Conservation (phyloP, 2,888 invertebrate species). For the Fragum sueziense region DNA sequence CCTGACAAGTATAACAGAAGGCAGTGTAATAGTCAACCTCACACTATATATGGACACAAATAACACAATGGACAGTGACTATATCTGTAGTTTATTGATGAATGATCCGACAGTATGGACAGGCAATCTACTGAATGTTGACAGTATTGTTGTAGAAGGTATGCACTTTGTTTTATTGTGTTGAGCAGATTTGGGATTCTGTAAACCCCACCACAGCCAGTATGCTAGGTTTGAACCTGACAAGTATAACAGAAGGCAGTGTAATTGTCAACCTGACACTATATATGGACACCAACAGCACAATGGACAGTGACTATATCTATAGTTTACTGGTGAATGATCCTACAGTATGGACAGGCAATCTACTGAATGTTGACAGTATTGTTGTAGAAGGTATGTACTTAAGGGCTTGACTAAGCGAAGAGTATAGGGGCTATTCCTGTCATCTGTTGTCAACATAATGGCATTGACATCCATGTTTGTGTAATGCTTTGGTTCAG, state of each 20-base stretch:
- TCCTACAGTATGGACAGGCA: slow-evolving; percentile 15
- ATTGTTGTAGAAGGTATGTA: slow-evolving; percentile 38
- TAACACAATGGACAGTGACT: slow-evolving; percentile 10
- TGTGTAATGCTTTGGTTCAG: too few species aligned
- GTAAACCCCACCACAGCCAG: too few species aligned
- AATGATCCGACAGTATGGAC: slow-evolving; percentile 22
- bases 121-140: slow-evolving; percentile 14
- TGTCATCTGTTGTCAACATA: too few species aligned
- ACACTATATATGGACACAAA: slow-evolving; percentile 24
- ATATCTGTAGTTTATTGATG: slow-evolving; percentile 22
- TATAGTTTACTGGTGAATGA: slow-evolving; percentile 25
- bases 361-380: slow-evolving; percentile 9
- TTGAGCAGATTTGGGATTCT: too few species aligned
- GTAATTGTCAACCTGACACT: slow-evolving; percentile 37
- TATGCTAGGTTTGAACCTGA: slow-evolving; percentile 30
- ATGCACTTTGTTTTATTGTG: too few species aligned
- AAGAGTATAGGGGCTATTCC: too few species aligned
- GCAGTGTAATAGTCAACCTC: slow-evolving; percentile 42
- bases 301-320: slow-evolving; percentile 11
- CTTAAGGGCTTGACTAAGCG: too few species aligned
- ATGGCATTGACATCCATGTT: too few species aligned
- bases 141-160: slow-evolving; percentile 35
- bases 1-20: slow-evolving; percentile 25
- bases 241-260: slow-evolving; percentile 34
- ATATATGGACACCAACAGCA: slow-evolving; percentile 20